Evolutionary conservation across 2,113 vertebrate genomes (phyloP).

Genomic region (Psammodynastes pulverulentus): DNA sequence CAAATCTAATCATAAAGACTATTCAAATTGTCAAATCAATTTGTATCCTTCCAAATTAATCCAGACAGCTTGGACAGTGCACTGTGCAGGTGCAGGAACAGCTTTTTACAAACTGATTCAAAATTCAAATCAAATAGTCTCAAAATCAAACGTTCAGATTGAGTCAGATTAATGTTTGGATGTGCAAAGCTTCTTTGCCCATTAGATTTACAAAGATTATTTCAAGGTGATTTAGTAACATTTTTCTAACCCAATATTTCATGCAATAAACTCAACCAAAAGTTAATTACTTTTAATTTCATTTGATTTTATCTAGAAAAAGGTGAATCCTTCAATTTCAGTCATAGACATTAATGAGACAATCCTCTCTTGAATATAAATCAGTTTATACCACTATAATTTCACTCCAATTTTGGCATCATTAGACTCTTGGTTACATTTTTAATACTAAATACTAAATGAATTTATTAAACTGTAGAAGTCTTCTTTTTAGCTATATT

Average conservation of each 20-base stretch:
- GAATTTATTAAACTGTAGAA: neutral
- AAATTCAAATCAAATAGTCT: neutral
- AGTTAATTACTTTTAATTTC: neutral
- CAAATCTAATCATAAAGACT: neutral
- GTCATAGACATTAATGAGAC: neutral
- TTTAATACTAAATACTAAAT: no score
- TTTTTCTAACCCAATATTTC: neutral
- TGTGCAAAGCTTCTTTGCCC: neutral
- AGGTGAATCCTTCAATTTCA: neutral
- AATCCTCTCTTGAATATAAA: neutral
- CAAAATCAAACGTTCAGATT: neutral
- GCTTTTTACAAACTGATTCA: neutral
- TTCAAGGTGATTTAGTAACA: neutral
- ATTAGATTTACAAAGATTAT: neutral
- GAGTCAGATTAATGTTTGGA: neutral
- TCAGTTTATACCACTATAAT: neutral
- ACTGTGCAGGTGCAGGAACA: neutral
- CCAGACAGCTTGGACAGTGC: neutral
- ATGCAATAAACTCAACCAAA: neutral
- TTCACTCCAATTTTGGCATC: neutral
- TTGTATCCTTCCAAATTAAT: neutral
- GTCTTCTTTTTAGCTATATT: neutral
- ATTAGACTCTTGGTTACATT: neutral
- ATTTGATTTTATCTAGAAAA: neutral
- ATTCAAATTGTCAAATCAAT: neutral